Evolutionary conservation across 1,140 invertebrate species (phyloP).

Genomic region (Batillaria attramentaria): DNA sequence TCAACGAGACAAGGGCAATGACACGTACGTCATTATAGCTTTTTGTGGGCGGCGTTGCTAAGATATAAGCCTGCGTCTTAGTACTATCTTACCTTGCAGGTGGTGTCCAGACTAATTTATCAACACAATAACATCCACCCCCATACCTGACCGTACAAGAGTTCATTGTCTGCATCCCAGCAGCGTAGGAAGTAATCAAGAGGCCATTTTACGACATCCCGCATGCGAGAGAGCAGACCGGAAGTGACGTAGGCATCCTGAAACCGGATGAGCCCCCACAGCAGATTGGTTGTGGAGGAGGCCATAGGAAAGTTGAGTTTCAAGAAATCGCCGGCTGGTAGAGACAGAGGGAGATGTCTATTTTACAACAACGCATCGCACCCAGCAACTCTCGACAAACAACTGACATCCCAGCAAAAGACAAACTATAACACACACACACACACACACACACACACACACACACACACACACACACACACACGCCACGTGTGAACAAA

Average conservation of each 20-base stretch:
- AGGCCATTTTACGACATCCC: constrained; percentile 72
- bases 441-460: neutral
- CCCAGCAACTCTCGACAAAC: too few relatives aligned
- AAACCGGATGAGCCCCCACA: constrained; percentile 76
- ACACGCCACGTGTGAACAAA: neutral
- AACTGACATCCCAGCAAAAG: too few relatives aligned
- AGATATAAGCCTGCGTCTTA: too few relatives aligned
- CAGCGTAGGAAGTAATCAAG: constrained; percentile 78
- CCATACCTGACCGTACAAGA: constrained; percentile 38
- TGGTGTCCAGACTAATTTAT: too few relatives aligned
- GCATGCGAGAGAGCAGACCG: constrained; percentile 70
- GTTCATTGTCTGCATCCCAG: constrained; percentile 29
- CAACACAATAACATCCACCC: too few relatives aligned
- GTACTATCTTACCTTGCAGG: too few relatives aligned
- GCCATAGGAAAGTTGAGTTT: constrained; percentile 80
- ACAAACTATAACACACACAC: neutral
- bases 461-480: neutral
- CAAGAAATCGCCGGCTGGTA: constrained; percentile 76
- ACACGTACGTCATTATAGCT: too few relatives aligned
- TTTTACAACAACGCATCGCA: too few relatives aligned
- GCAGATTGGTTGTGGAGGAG: constrained; percentile 74
- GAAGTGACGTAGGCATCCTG: constrained; percentile 72
- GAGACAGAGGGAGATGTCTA: constrained; percentile 17
- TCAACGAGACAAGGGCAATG: too few relatives aligned
- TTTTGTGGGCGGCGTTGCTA: too few relatives aligned